phyloP scores from a whole-genome alignment of 2,888 invertebrate genomes.

The Pachycephus smyrnensis region DNA sequence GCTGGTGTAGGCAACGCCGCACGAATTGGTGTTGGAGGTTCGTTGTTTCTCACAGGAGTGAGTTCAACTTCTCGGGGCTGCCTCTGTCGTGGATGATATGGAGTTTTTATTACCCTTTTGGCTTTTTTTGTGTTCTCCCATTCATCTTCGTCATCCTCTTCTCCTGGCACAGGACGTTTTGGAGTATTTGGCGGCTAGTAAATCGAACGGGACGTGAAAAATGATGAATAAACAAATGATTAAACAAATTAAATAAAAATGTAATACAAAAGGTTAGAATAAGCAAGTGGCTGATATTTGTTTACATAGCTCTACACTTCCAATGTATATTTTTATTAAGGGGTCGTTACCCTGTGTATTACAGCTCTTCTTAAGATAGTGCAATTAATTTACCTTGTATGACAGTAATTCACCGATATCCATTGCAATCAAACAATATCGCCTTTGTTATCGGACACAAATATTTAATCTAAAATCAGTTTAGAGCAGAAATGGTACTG shows the following conservation, averaged over 20 bases:
- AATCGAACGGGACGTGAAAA: neutral
- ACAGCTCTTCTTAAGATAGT: neutral
- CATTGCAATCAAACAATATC: conserved; percentile 46
- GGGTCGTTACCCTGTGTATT: too few relatives aligned
- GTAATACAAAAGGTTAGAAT: neutral
- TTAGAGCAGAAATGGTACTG: too few relatives aligned
- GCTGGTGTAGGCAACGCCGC: conserved; percentile 68
- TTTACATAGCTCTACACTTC: conserved; percentile 2
- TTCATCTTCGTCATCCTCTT: conserved; percentile 76
- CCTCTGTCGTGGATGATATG: conserved; percentile 64
- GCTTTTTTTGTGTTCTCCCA: conserved; percentile 72
- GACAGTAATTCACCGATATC: conserved; percentile 67
- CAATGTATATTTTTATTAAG: neutral
- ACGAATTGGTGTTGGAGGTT: conserved; percentile 54
- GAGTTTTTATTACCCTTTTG: conserved; percentile 68
- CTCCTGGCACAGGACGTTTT: conserved; percentile 77
- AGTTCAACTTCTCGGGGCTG: conserved; percentile 52
- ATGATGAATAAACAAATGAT: conserved; percentile 6
- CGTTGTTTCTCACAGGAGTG: conserved; percentile 38
- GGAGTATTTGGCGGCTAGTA: conserved; percentile 84
- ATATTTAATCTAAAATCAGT: too few relatives aligned
- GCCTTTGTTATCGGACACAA: too few relatives aligned
- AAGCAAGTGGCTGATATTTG: neutral
- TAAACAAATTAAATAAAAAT: neutral
- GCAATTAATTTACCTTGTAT: conserved; percentile 60